Evolutionary conservation across 2,888 invertebrate species (phyloP).

Genomic region (Antheraea assamensis): DNA sequence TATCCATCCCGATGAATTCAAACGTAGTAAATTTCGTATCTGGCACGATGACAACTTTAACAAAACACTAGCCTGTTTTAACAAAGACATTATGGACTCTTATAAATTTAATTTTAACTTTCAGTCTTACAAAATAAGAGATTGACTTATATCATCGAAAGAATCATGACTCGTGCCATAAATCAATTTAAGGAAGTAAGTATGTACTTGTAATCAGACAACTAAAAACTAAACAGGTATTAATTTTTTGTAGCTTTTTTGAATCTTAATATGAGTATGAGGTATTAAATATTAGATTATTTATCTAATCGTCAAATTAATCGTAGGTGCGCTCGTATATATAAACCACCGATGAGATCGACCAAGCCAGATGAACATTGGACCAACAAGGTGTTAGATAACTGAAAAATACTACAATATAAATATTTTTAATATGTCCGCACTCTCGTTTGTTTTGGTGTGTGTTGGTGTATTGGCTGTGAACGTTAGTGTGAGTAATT

Average conservation of each 20-base stretch:
- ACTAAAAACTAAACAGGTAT: neutral
- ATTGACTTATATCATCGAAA: neutral
- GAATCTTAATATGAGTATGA: neutral
- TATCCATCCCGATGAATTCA: too few species aligned
- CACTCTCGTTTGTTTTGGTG: slow-evolving; percentile 24
- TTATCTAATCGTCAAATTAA: slow-evolving; percentile 3
- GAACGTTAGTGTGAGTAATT: slow-evolving; percentile 21
- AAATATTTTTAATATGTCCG: slow-evolving; percentile 26
- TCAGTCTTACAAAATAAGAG: too few species aligned
- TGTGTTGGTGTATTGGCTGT: slow-evolving; percentile 27
- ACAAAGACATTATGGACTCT: too few species aligned
- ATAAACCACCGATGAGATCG: slow-evolving; percentile 23
- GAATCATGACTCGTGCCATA: slow-evolving; percentile 11
- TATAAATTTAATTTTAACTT: too few species aligned
- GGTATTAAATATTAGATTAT: slow-evolving; percentile 15
- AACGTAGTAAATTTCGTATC: too few species aligned
- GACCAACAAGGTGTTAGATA: slow-evolving; percentile 13
- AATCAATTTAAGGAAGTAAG: slow-evolving; percentile 2
- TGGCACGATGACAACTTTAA: too few species aligned
- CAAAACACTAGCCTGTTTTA: too few species aligned
- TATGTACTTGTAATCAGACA: too few species aligned
- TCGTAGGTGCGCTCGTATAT: slow-evolving; percentile 21
- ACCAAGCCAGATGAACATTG: slow-evolving; percentile 15
- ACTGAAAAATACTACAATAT: slow-evolving; percentile 1
- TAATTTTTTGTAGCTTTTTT: slow-evolving; percentile 21